Evolutionary conservation across 2,113 vertebrate genomes (phyloP).

Genomic region (Dinomys branickii): DNA sequence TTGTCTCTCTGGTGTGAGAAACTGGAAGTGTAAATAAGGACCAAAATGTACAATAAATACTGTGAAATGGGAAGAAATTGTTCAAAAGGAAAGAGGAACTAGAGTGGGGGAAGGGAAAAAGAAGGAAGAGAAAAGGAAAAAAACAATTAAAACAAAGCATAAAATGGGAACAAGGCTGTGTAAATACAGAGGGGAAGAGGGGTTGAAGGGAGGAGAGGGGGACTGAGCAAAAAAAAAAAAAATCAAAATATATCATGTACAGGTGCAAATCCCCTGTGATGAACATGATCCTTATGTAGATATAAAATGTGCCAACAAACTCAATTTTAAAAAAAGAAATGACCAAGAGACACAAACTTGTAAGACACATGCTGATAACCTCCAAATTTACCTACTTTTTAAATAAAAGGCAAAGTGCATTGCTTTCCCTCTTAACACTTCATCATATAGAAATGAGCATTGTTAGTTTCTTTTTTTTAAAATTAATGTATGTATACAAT

Average conservation of each 20-base stretch:
- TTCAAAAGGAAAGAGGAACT: background rate
- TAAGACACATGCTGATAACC: background rate
- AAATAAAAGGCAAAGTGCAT: background rate
- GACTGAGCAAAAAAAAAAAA: background rate
- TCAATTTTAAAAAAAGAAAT: background rate
- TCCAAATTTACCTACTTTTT: constrained; percentile 10
- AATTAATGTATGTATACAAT: background rate
- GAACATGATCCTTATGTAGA: background rate
- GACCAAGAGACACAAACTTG: background rate
- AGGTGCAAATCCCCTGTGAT: background rate
- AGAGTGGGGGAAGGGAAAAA: background rate
- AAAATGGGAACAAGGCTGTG: background rate
- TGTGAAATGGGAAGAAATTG: background rate
- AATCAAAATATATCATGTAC: background rate
- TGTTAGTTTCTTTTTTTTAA: background rate
- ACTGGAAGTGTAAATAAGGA: background rate
- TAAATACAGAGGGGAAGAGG: background rate
- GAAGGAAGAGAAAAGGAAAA: background rate
- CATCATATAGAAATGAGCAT: constrained; percentile 10
- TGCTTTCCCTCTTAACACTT: background rate
- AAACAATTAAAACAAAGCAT: background rate
- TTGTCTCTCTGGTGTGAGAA: background rate
- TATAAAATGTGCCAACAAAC: background rate
- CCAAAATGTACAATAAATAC: background rate
- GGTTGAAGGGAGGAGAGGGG: background rate